Percentiles rank a stretch among this genome's conserved stretches.
Conservation (phyloP, 2,888 invertebrate species). For the Orgyia antiqua region DNA sequence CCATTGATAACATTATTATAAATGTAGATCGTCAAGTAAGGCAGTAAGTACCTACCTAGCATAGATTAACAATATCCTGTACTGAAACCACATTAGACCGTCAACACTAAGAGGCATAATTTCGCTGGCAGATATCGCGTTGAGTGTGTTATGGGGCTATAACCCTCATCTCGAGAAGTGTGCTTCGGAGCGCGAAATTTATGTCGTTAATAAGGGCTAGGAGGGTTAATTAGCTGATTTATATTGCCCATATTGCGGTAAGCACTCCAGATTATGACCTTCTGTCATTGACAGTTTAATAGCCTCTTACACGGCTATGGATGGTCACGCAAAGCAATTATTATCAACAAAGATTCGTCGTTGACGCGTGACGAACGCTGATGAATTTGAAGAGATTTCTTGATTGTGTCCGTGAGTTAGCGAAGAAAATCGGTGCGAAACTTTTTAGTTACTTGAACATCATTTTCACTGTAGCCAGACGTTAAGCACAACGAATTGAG, state of each 20-base stretch:
- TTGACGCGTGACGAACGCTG: conserved; percentile 34
- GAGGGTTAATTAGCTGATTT: conserved; percentile 75
- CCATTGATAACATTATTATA: too few species aligned
- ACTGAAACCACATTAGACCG: conserved; percentile 24
- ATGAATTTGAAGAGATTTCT: conserved; percentile 21
- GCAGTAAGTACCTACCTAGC: too few species aligned
- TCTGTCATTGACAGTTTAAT: conserved; percentile 66
- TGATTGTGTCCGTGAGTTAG: conserved; percentile 10
- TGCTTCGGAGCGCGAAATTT: conserved; percentile 64
- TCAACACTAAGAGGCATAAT: conserved; percentile 24
- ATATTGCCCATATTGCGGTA: conserved; percentile 62
- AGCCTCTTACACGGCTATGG: conserved; percentile 36
- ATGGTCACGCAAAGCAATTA: conserved; percentile 33
- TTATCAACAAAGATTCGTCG: conserved; percentile 41
- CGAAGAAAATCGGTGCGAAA: conserved; percentile 11
- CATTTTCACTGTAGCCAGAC: conserved; percentile 7
- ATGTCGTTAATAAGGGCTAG: conserved; percentile 72
- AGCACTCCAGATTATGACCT: conserved; percentile 53
- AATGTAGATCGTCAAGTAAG: too few species aligned
- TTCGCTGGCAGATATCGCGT: conserved; percentile 25
- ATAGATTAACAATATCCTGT: too few species aligned
- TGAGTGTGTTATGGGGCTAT: conserved; percentile 54
- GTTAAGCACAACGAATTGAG: conserved; percentile 18
- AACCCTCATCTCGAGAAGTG: conserved; percentile 59
- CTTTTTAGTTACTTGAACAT: conserved; percentile 11